Evolutionary conservation across 2,113 vertebrate species (phyloP).

Genomic region (Otolemur garnettii): DNA sequence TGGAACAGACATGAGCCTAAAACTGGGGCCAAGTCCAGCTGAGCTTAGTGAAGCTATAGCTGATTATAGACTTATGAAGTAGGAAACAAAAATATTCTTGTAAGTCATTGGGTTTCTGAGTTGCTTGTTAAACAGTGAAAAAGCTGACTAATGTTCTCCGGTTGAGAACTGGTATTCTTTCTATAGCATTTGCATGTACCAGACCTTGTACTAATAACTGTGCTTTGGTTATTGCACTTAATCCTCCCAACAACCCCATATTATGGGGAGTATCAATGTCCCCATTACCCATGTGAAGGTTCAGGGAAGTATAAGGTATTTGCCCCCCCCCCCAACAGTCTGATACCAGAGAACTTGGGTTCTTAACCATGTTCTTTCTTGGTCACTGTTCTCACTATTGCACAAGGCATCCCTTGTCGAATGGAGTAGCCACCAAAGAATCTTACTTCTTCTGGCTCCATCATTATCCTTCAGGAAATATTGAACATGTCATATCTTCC

Average conservation of each 20-base stretch:
- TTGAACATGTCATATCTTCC: background rate
- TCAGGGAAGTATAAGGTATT: background rate
- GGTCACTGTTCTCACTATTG: background rate
- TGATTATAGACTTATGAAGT: background rate
- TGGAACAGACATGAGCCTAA: background rate
- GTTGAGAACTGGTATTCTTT: background rate
- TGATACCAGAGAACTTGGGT: background rate
- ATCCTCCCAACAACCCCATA: background rate
- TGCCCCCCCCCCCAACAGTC: background rate
- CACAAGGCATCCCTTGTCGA: background rate
- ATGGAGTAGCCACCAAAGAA: background rate
- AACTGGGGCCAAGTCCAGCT: background rate
- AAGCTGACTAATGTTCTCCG: background rate
- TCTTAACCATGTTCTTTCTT: background rate
- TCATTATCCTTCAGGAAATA: background rate
- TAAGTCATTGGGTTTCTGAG: background rate
- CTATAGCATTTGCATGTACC: background rate
- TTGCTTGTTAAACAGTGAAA: constrained; percentile 32
- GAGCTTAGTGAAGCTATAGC: background rate
- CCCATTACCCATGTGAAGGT: background rate
- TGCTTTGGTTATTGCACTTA: background rate
- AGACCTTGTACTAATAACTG: background rate
- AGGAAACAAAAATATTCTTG: background rate
- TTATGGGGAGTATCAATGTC: background rate
- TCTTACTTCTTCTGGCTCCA: background rate